Evolutionary conservation across 1,140 invertebrate species (phyloP).

Genomic region (Rhynchophorus ferrugineus): DNA sequence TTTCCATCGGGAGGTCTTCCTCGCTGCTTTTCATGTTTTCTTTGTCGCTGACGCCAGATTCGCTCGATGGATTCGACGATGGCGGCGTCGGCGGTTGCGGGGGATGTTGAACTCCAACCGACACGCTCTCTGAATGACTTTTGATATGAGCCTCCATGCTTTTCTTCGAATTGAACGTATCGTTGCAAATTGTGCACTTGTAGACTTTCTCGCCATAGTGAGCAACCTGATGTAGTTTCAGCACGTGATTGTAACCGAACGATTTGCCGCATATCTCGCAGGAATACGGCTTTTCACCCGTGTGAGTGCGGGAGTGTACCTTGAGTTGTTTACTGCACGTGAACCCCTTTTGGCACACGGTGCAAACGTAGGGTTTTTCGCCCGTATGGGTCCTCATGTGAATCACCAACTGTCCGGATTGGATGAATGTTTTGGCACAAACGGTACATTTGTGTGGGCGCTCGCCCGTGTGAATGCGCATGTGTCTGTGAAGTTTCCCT

Average conservation of each 20-base stretch:
- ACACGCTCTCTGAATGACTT: slow-evolving; percentile 68
- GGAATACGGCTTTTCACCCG: slow-evolving; percentile 69
- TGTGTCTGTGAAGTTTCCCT: slow-evolving; percentile 85
- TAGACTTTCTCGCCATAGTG: slow-evolving; percentile 88
- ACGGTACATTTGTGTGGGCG: slow-evolving; percentile 89
- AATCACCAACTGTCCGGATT: slow-evolving; percentile 78
- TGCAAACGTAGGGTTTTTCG: slow-evolving; percentile 85
- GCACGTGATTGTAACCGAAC: slow-evolving; percentile 71
- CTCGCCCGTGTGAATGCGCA: slow-evolving; percentile 86
- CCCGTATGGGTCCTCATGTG: slow-evolving; percentile 83
- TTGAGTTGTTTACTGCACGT: slow-evolving; percentile 87
- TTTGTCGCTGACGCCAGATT: slow-evolving; percentile 43
- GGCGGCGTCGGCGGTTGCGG: slow-evolving; percentile 31
- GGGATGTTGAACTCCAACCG: slow-evolving; percentile 38
- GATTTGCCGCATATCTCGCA: slow-evolving; percentile 75
- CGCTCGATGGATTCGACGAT: slow-evolving; percentile 31
- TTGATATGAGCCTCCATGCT: slow-evolving; percentile 84
- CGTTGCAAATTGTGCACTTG: slow-evolving; percentile 83
- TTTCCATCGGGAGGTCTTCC: slow-evolving; percentile 1
- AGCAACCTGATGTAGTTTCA: slow-evolving; percentile 82
- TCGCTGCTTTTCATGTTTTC: slow-evolving; percentile 40
- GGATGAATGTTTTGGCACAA: slow-evolving; percentile 86
- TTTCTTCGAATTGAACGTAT: slow-evolving; percentile 83
- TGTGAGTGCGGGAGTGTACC: slow-evolving; percentile 76
- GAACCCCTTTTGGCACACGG: slow-evolving; percentile 75